Base-by-base conservation (phyloP, 2,888 invertebrate genomes). In the Scaptomyza polygonia region DNA sequence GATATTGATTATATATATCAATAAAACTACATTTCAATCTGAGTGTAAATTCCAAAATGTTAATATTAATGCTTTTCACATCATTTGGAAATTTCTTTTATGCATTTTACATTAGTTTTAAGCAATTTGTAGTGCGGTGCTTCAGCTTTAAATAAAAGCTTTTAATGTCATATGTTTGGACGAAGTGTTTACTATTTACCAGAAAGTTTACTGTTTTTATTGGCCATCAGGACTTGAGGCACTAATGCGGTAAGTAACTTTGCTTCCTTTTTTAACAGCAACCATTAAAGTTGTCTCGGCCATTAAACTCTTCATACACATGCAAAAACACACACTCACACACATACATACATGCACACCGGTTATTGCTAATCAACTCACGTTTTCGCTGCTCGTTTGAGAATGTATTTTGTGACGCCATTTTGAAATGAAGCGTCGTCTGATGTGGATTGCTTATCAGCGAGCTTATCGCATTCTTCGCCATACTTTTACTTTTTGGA, bases 331-430 rank as follows among this genome's bases (percentile, higher is more conserved):
- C 4, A 25, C 25, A 25, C 25, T 12, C 11, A 59, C 40, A 49
- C 44, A 44, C 12, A 9, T 9, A 44, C 12, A 9, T 9, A 42
- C 16, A 32, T 51, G 18, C 43, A 51, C 61, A 49, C 59, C 65
- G 70, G 71, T 57, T 73, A 86, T 85, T 85, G 85, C 72, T 85
- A 85, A 85, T 88, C 84, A 88, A 88, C 84, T 88, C 84, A 85
- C 84, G 84, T 85, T 77, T 88, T 85, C 85, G 70, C 87, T 86
- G 88, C 88, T 84, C 84, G 87, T 84, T 84, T 73, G 66, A 86
- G 86, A 84, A 85, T 88, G 85, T 88, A 81, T 86, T 86, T 82
- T 86, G 73, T 74, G 85, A 86, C 82, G 87, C 85, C 85, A 88
- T 84, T 88, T 86, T 86, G 85, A 81, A 81, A 63, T 73, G 67